phyloP scores from a whole-genome alignment of 1,140 invertebrate genomes.

The Pomacea maculata region DNA sequence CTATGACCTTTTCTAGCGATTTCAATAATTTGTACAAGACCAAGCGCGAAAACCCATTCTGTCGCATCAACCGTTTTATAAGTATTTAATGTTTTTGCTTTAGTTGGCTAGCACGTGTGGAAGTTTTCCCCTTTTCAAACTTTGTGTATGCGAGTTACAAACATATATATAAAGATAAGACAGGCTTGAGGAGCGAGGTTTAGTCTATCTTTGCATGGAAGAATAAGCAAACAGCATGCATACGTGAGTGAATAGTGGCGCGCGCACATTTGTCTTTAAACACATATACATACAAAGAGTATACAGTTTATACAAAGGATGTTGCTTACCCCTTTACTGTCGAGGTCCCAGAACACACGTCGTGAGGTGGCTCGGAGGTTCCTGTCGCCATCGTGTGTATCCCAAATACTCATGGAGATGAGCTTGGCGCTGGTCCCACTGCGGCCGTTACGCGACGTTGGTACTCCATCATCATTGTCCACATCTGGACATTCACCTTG shows the following conservation, averaged over 20 bases:
- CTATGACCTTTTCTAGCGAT: too few relatives aligned
- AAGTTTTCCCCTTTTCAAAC: too few relatives aligned
- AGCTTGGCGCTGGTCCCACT: slow-evolving; percentile 26
- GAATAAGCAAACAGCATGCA: background rate
- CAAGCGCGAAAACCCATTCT: too few relatives aligned
- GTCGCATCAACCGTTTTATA: too few relatives aligned
- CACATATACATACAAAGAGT: background rate
- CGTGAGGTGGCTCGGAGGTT: slow-evolving; percentile 3
- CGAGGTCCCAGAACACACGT: slow-evolving; percentile 25
- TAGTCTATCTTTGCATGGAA: background rate
- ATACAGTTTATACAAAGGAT: background rate
- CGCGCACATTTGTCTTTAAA: background rate
- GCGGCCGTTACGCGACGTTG: background rate
- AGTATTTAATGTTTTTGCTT: too few relatives aligned
- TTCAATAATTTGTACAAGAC: too few relatives aligned
- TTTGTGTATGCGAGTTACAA: too few relatives aligned
- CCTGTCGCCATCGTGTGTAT: slow-evolving; percentile 33
- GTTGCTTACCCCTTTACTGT: slow-evolving; percentile 24
- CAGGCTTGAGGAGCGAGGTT: background rate
- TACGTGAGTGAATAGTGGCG: background rate
- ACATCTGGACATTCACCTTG: too few relatives aligned
- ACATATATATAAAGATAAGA: background rate
- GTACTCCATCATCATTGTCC: too few relatives aligned
- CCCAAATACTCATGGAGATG: slow-evolving; percentile 30
- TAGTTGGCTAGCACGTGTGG: too few relatives aligned